A percentile compares a stretch with the other conserved stretches of the same genome.
phyloP scores from a whole-genome alignment of 2,113 vertebrate species.

The Oreochromis aureus region DNA sequence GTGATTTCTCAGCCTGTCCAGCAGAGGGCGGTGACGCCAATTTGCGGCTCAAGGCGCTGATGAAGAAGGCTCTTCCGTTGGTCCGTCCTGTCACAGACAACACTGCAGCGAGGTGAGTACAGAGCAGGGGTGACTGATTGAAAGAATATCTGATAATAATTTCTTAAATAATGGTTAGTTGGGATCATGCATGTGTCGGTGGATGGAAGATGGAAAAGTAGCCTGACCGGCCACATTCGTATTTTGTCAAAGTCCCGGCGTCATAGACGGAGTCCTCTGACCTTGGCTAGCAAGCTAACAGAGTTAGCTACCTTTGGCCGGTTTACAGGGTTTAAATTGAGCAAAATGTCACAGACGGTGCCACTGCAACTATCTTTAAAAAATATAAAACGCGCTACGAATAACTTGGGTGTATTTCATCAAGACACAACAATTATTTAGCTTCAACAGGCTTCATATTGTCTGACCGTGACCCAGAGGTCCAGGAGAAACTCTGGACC shows the following conservation, averaged over 20 bases:
- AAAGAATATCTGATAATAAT: neutral
- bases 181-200: accelerated
- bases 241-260: neutral
- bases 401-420: neutral
- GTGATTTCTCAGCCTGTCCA: neutral
- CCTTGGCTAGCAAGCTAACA: slow-evolving; percentile 58
- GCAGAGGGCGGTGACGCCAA: neutral
- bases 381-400: neutral
- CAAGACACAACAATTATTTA: neutral
- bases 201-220: accelerated
- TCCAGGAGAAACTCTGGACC: neutral
- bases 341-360: neutral
- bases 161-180: neutral
- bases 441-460: neutral
- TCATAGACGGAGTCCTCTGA: slow-evolving; percentile 27
- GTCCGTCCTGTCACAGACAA: neutral
- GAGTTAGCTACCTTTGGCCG: neutral
- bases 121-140: neutral
- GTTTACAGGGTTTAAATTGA: neutral
- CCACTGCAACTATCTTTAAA: neutral
- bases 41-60: accelerated
- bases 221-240: accelerated
- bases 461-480: neutral
- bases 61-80: slow-evolving; percentile 37
- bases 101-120: slow-evolving; percentile 45